phyloP scores from a whole-genome alignment of 2,797 vertebrate species.

The Chiroxiphia lanceolata region DNA sequence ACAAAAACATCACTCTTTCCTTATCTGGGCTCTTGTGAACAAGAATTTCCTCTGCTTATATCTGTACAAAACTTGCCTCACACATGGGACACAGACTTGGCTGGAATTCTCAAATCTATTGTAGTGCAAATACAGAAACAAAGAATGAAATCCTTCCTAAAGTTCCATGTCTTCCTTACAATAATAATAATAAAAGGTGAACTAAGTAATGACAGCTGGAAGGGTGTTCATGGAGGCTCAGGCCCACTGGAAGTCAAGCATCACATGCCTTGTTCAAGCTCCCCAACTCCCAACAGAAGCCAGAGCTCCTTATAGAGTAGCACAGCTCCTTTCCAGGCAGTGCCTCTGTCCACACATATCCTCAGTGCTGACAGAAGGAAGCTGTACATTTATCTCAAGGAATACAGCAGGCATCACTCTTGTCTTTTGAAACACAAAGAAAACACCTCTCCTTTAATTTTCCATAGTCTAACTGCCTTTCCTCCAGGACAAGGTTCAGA shows the following conservation, averaged over 20 bases:
- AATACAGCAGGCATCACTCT: background rate
- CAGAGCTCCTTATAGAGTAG: fast-evolving
- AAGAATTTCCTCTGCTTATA: slow-evolving; percentile 13
- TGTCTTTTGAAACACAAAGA: background rate
- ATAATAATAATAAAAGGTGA: background rate
- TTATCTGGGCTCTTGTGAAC: background rate
- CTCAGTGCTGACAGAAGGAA: background rate
- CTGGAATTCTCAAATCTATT: background rate
- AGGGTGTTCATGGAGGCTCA: background rate
- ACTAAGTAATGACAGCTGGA: background rate
- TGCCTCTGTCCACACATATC: background rate
- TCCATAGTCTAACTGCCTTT: background rate
- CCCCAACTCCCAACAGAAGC: background rate
- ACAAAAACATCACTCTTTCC: background rate
- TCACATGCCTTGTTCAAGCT: background rate
- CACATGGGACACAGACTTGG: background rate
- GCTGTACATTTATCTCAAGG: background rate
- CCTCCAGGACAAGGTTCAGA: background rate
- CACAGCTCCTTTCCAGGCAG: background rate
- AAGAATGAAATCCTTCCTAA: background rate
- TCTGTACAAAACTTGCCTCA: background rate
- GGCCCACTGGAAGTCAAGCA: background rate
- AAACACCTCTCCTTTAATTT: background rate
- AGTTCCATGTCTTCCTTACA: background rate
- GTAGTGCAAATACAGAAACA: background rate